phyloP scores from a whole-genome alignment of 2,888 invertebrate genomes.

The Dichetophora obliterata region DNA sequence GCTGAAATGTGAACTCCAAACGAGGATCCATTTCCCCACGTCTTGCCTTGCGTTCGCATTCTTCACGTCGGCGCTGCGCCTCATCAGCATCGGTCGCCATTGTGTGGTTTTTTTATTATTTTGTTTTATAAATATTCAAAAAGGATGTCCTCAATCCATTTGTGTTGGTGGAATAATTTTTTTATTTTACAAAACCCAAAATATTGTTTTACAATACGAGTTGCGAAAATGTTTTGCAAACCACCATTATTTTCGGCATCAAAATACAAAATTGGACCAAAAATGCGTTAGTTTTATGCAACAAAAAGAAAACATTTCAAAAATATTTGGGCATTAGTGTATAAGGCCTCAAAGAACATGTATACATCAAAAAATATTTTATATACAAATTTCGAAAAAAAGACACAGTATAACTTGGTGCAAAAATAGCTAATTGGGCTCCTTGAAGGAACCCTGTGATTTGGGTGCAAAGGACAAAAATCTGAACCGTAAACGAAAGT shows the following conservation, averaged over 20 bases:
- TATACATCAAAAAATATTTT: background rate
- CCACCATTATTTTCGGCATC: constrained; percentile 1
- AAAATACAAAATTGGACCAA: constrained; percentile 60
- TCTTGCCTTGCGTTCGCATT: constrained; percentile 91
- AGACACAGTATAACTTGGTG: background rate
- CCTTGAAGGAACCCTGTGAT: background rate
- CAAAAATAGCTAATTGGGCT: background rate
- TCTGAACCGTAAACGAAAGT: no score
- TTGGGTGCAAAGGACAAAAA: background rate
- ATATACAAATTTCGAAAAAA: background rate
- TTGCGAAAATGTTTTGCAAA: constrained; percentile 49
- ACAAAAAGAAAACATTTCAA: constrained; percentile 5
- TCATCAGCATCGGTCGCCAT: constrained; percentile 66
- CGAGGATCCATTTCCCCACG: constrained; percentile 94
- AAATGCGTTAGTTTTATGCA: constrained; percentile 55
- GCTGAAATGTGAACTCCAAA: constrained; percentile 90
- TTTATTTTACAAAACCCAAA: constrained; percentile 21
- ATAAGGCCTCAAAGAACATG: background rate
- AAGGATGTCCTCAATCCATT: background rate
- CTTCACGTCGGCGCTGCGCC: constrained; percentile 82
- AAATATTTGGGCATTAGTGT: background rate
- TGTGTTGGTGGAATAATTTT: background rate
- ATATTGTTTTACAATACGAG: constrained; percentile 41
- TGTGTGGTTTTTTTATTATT: constrained; percentile 27
- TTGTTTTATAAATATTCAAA: background rate